Evolutionary conservation across 2,888 invertebrate species (phyloP).

Genomic region (Hemistola chrysoprasaria): DNA sequence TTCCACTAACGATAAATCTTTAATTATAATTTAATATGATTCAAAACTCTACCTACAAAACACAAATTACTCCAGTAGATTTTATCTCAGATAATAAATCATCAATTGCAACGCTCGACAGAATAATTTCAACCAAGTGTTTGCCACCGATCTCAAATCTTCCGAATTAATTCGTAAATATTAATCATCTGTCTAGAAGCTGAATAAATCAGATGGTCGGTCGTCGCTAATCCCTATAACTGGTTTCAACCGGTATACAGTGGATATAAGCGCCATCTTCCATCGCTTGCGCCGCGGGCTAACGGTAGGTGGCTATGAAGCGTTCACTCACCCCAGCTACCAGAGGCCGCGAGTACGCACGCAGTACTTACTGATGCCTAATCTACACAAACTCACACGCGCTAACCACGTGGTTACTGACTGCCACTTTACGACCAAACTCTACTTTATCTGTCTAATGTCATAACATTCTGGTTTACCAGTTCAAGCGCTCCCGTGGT

Average conservation of each 20-base stretch:
- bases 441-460: slow-evolving; percentile 37
- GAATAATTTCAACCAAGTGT: slow-evolving; percentile 11
- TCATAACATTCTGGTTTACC: slow-evolving; percentile 40
- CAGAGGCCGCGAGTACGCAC: slow-evolving; percentile 32
- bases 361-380: slow-evolving; percentile 8
- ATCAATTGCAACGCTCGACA: slow-evolving; percentile 15
- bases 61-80: neutral
- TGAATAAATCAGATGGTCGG: slow-evolving; percentile 28
- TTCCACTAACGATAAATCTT: no score
- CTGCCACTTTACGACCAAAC: slow-evolving; percentile 28
- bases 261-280: slow-evolving; percentile 32
- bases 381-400: slow-evolving; percentile 29
- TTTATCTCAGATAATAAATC: slow-evolving; percentile 7
- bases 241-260: slow-evolving; percentile 19
- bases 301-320: slow-evolving; percentile 48
- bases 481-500: slow-evolving; percentile 25
- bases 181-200: slow-evolving; percentile 29
- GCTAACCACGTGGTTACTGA: slow-evolving; percentile 31
- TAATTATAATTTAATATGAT: neutral
- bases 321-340: slow-evolving; percentile 55
- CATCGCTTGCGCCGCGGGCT: slow-evolving; percentile 37
- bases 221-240: slow-evolving; percentile 25
- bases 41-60: slow-evolving; percentile 5
- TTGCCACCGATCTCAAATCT: slow-evolving; percentile 20
- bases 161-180: slow-evolving; percentile 21